Percentiles rank a stretch among this genome's conserved stretches.
Conservation (phyloP, 2,113 vertebrate genomes). For the Mormoops blainvillei region DNA sequence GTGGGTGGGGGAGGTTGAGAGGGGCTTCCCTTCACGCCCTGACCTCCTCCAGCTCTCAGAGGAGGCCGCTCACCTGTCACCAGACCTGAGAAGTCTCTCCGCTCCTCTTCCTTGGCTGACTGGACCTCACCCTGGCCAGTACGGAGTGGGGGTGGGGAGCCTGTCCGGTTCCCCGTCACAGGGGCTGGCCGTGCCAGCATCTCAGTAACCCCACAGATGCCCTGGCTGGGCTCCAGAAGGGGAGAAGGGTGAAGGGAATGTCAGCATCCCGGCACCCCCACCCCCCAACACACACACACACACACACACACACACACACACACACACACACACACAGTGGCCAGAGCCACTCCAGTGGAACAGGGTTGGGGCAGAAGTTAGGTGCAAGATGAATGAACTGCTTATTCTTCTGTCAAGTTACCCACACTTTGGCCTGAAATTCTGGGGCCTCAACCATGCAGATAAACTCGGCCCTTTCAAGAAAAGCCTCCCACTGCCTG, state of each 20-base stretch:
- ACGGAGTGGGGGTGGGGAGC: neutral
- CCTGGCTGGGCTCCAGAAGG: neutral
- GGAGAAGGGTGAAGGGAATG: neutral
- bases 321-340: neutral
- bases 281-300: neutral
- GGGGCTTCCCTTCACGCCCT: neutral
- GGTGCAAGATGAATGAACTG: neutral
- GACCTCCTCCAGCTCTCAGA: neutral
- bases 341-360: conserved; percentile 19
- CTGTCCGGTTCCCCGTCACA: neutral
- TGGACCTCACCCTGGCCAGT: neutral
- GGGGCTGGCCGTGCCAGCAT: neutral
- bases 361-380: neutral
- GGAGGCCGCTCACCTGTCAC: neutral
- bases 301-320: neutral
- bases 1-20: neutral
- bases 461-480: neutral
- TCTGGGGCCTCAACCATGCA: neutral
- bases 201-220: neutral
- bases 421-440: neutral
- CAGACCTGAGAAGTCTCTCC: neutral
- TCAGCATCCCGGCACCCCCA: neutral
- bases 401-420: neutral
- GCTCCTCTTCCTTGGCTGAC: neutral
- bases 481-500: neutral